phyloP scores from a whole-genome alignment of 2,113 vertebrate species.

The Patagioenas fasciata region DNA sequence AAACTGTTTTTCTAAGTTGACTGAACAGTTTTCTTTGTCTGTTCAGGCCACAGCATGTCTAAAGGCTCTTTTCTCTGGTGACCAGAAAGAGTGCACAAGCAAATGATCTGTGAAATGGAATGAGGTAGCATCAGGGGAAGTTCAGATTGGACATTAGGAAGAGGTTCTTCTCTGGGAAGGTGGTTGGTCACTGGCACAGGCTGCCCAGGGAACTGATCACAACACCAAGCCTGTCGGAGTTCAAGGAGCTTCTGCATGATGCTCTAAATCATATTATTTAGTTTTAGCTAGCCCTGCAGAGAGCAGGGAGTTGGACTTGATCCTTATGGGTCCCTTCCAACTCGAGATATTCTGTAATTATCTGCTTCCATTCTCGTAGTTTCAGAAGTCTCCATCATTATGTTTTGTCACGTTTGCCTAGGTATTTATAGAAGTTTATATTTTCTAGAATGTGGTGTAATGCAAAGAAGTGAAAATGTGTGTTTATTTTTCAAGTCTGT shows the following conservation, averaged over 20 bases:
- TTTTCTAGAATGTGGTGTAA: neutral
- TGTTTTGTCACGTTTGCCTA: neutral
- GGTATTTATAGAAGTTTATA: neutral
- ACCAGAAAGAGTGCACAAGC: fast-evolving
- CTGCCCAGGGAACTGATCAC: neutral
- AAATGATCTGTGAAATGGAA: neutral
- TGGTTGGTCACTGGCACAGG: neutral
- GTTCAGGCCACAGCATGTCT: neutral
- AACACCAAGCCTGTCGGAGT: neutral
- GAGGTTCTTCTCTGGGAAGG: neutral
- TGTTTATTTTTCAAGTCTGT: neutral
- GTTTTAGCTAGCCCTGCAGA: neutral
- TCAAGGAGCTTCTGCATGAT: neutral
- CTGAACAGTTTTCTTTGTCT: neutral
- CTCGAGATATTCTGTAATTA: neutral
- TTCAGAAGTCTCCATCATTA: neutral
- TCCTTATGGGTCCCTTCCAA: neutral
- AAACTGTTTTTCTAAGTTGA: neutral
- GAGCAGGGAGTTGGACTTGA: neutral
- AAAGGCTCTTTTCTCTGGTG: neutral
- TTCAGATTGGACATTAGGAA: neutral
- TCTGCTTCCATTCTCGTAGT: neutral
- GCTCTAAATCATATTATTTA: neutral
- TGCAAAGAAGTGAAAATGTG: neutral
- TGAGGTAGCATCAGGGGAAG: neutral